Conservation (phyloP, 2,888 invertebrate species). For the Saturnia japonica region DNA sequence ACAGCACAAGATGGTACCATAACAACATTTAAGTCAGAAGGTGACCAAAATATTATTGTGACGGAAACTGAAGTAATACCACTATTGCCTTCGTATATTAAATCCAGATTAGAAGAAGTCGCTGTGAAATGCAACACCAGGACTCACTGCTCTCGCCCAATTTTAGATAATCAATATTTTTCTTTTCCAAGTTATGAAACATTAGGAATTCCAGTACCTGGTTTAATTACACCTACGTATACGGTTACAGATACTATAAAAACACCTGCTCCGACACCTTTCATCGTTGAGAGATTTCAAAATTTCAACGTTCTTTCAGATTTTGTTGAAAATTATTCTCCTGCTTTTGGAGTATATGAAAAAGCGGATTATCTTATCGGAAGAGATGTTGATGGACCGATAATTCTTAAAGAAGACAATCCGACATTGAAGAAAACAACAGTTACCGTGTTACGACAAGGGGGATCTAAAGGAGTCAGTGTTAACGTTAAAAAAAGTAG, state of each 20-base stretch:
- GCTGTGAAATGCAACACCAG: conserved; percentile 26
- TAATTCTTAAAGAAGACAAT: background rate
- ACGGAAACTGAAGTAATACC: conserved; percentile 34
- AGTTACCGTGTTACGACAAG: background rate
- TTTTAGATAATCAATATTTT: background rate
- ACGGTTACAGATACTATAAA: background rate
- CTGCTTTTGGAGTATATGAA: background rate
- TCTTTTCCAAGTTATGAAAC: background rate
- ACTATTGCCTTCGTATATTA: conserved; percentile 35
- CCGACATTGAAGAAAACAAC: background rate
- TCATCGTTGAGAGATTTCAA: background rate
- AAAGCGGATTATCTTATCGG: background rate
- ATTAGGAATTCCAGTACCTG: background rate
- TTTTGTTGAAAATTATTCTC: background rate
- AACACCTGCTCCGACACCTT: background rate
- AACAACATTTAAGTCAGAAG: conserved; percentile 38
- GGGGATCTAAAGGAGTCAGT: background rate
- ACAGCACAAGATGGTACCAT: conserved; percentile 35
- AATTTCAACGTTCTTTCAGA: background rate
- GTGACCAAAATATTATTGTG: conserved; percentile 37
- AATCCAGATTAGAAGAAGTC: conserved; percentile 38
- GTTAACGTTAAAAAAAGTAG: background rate
- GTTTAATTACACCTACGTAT: background rate
- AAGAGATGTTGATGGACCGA: background rate
- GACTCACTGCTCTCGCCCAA: conserved; percentile 12